phyloP scores from a whole-genome alignment of 2,888 invertebrate species.

The Isoperla grammatica region DNA sequence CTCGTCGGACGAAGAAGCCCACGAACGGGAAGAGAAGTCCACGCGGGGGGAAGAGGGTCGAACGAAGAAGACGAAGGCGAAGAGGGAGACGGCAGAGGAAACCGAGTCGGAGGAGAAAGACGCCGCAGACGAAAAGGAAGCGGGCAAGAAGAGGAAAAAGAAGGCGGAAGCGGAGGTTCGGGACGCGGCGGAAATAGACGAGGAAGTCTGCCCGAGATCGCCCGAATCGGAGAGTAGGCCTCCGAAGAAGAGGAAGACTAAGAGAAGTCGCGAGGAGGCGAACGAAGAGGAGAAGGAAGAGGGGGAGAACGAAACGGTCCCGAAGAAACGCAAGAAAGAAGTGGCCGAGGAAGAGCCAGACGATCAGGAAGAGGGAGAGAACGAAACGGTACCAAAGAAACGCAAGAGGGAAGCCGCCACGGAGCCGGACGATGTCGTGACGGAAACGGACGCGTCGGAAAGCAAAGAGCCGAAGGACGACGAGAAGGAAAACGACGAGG shows the following conservation, averaged over 20 bases:
- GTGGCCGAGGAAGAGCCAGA: slow-evolving; percentile 16
- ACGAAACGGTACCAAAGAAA: not conserved
- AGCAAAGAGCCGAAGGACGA: slow-evolving; percentile 27
- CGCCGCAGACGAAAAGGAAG: not conserved
- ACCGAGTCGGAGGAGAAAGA: not conserved
- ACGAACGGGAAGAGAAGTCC: not conserved
- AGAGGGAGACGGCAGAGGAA: slow-evolving; percentile 17
- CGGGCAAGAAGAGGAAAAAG: slow-evolving; percentile 11
- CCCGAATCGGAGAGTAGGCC: not conserved
- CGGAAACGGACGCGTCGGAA: not conserved
- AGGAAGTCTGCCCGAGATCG: not conserved
- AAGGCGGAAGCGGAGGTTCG: slow-evolving; percentile 20
- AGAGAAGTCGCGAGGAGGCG: slow-evolving; percentile 18
- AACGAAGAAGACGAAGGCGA: slow-evolving; percentile 1
- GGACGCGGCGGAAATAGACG: not conserved
- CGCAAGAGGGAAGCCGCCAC: not conserved
- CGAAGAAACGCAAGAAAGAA: not conserved
- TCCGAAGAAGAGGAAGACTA: slow-evolving; percentile 11
- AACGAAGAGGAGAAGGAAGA: slow-evolving; percentile 25
- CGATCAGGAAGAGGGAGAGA: not conserved
- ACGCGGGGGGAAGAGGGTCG: not conserved
- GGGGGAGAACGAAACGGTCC: slow-evolving; percentile 11
- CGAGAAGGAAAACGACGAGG: slow-evolving; percentile 28
- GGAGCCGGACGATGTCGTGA: slow-evolving; percentile 1
- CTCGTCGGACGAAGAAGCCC: no score